Evolutionary conservation across 2,113 vertebrate species (phyloP), one percentile per base, ranked within the genome.

Genomic region (Ellobius talpinus): DNA sequence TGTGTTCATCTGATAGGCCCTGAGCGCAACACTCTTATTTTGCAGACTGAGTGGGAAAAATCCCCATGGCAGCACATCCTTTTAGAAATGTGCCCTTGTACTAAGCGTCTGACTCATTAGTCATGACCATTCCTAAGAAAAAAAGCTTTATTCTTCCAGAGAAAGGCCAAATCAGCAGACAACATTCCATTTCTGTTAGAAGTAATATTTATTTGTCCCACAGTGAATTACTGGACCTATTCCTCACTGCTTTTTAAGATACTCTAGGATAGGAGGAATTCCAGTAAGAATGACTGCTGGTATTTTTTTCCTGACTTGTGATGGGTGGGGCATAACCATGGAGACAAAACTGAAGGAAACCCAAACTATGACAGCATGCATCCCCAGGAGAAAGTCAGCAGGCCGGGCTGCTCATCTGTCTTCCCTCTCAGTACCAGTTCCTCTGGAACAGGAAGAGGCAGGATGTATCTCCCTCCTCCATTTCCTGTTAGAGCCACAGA

Each of bases 121-220:
- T 73, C 87, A 93, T 42, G 58, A 70, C 72, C 72, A 92, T 92
- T 86, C 81, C 96, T 89, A 86, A 89, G 78, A 95, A 94, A 85
- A 86, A 96, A 85, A 88, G 89, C 74, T 94, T 97, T 79, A 96
- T 94, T 97, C 90, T 97, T 94, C 78, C 66, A 76, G 31, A 91
- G 91, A 95, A 97, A 97, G 94, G 92, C 96, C 93, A 94, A 85
- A 82, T 68, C 74, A 89, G 90, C 93, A 96, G 65, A 79, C 93
- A 89, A 81, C 92, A 93, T 93, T 92, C 88, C 87, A 93, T 89
- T 93, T 96, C 95, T 96, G 70, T 90, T 90, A 65, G 88, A 91
- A 96, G 86, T 87, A 81, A 82, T 58, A 96, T 95, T 97, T 86
- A 95, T 73, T 81, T 97, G 86, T 89, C 88, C 73, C 94, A 88